Conservation (phyloP, 2,797 vertebrate species). For the Xenopus petersii region DNA sequence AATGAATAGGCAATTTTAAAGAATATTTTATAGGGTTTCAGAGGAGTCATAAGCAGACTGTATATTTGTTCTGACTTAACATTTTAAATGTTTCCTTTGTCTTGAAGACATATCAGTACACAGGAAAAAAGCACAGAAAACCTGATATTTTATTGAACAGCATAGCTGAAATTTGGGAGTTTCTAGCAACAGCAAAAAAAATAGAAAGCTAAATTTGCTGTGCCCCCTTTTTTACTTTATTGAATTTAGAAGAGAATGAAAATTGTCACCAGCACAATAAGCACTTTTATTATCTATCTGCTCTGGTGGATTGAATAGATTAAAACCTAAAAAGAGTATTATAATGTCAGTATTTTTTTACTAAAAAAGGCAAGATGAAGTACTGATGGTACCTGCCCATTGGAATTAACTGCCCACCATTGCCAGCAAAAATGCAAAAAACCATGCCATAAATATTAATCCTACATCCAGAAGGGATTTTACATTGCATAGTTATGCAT, state of each 20-base stretch:
- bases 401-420: no score
- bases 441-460: no score
- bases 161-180: constrained; percentile 36
- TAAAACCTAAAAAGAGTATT: neutral
- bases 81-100: constrained; percentile 82
- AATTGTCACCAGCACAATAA: neutral
- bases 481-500: no score
- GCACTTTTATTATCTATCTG: neutral
- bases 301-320: neutral
- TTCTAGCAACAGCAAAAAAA: neutral
- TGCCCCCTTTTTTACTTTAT: neutral
- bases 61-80: constrained; percentile 98
- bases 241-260: neutral
- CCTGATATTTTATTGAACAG: constrained; percentile 60
- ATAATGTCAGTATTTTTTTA: neutral
- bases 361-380: no score
- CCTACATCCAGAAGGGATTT: neutral
- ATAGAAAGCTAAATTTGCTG: neutral
- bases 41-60: constrained; percentile 84
- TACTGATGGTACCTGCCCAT: no score
- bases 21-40: constrained; percentile 98
- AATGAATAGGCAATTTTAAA: constrained; percentile 99
- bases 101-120: constrained; percentile 63
- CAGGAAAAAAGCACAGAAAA: constrained; percentile 53
- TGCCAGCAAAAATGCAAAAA: no score